Evolutionary conservation across 2,797 vertebrate species (phyloP).

Genomic region (Falco naumanni): DNA sequence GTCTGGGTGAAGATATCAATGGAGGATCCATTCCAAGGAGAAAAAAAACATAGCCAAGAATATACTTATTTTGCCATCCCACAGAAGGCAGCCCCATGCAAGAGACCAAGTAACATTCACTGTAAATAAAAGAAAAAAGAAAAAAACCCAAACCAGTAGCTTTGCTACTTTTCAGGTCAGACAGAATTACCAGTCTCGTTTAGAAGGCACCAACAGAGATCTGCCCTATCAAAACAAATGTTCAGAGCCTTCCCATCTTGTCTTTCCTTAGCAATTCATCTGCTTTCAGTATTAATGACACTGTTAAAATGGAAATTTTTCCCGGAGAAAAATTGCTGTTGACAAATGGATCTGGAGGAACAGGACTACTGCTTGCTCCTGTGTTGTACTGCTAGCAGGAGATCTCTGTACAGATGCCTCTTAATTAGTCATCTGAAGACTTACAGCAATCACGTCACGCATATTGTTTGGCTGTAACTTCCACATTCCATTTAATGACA

Average conservation of each 20-base stretch:
- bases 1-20: background rate
- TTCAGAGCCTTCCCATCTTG: background rate
- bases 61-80: background rate
- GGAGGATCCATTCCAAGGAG: background rate
- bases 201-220: constrained; percentile 29
- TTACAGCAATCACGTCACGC: constrained; percentile 57
- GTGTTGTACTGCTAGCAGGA: constrained; percentile 53
- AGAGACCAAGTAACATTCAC: background rate
- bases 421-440: constrained; percentile 72
- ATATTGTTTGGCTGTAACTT: constrained; percentile 70
- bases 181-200: constrained; percentile 17
- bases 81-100: background rate
- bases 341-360: constrained; percentile 51
- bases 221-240: constrained; percentile 53
- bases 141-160: background rate
- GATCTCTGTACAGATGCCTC: constrained; percentile 60
- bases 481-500: constrained; percentile 68
- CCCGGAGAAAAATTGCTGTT: constrained; percentile 30
- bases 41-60: background rate
- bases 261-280: constrained; percentile 8
- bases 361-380: constrained; percentile 31
- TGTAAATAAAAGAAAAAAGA: background rate
- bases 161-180: constrained; percentile 36
- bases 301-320: constrained; percentile 20
- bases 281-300: background rate